phyloP scores from a whole-genome alignment of 2,888 invertebrate species.

The Torymus auratus region DNA sequence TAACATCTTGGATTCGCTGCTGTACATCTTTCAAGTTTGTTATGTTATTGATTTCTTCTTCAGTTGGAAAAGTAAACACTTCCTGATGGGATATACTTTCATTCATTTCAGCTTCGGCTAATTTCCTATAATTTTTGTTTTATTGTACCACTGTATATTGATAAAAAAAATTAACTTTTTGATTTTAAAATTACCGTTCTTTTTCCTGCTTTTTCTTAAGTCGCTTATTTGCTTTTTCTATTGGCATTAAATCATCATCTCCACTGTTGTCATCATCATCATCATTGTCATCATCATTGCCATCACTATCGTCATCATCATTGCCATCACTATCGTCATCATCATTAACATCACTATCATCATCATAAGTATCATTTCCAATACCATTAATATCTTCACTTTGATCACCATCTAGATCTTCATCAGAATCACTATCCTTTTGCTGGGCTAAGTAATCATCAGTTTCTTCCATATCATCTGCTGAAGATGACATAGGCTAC shows the following conservation, averaged over 20 bases:
- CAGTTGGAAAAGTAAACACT: constrained; percentile 87
- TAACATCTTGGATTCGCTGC: constrained; percentile 92
- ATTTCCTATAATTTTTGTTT: constrained; percentile 77
- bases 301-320: constrained; percentile 67
- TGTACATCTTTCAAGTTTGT: constrained; percentile 89
- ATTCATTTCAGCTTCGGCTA: constrained; percentile 89
- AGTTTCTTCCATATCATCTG: constrained; percentile 54
- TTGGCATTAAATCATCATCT: constrained; percentile 86
- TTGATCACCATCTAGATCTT: constrained; percentile 57
- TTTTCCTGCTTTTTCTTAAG: constrained; percentile 85
- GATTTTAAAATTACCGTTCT: constrained; percentile 77
- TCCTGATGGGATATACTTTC: constrained; percentile 87
- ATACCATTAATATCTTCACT: constrained; percentile 59
- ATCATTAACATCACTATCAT: constrained; percentile 74
- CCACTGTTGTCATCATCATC: constrained; percentile 78
- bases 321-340: constrained; percentile 71
- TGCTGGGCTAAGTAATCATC: constrained; percentile 54
- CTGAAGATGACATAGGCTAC: constrained; percentile 35
- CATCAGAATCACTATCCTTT: constrained; percentile 58
- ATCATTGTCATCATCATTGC: constrained; percentile 66
- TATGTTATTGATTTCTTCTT: constrained; percentile 85
- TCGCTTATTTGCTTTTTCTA: constrained; percentile 89
- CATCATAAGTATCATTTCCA: constrained; percentile 60
- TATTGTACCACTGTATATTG: neutral
- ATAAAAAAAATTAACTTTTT: too few species aligned